phyloP scores from a whole-genome alignment of 1,140 invertebrate species.

The Philopotamus ludificatus region DNA sequence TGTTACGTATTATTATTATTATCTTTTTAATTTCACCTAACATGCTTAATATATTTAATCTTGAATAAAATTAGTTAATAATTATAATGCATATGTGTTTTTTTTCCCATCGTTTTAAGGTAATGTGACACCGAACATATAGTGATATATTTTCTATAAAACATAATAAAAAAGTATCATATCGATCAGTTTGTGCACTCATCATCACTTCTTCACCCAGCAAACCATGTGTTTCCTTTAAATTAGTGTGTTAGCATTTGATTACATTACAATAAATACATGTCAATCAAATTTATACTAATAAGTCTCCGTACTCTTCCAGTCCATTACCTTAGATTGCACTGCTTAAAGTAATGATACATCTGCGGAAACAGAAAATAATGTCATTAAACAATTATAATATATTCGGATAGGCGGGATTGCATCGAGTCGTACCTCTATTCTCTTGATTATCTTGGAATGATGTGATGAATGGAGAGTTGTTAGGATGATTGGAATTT shows the following conservation, averaged over 20 bases:
- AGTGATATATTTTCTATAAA: slow-evolving; percentile 29
- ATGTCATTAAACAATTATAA: no score
- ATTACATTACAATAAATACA: slow-evolving; percentile 8
- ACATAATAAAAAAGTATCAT: slow-evolving; percentile 33
- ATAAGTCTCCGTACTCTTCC: slow-evolving; percentile 35
- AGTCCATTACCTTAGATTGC: slow-evolving; percentile 17
- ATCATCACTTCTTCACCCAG: slow-evolving; percentile 19
- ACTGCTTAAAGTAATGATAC: slow-evolving; percentile 37
- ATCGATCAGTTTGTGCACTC: slow-evolving; percentile 40
- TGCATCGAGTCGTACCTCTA: slow-evolving; percentile 36
- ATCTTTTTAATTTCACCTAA: slow-evolving; percentile 38
- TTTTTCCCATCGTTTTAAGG: not conserved
- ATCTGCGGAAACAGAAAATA: slow-evolving; percentile 32
- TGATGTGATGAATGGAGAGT: slow-evolving; percentile 42
- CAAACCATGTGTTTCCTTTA: slow-evolving; percentile 32
- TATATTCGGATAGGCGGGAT: no score
- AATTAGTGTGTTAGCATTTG: slow-evolving; percentile 36
- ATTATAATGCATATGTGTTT: not conserved
- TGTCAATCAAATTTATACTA: slow-evolving; percentile 27
- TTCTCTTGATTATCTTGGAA: slow-evolving; percentile 43
- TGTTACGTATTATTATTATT: slow-evolving; percentile 36
- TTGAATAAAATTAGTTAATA: slow-evolving; percentile 39
- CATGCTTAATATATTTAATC: slow-evolving; percentile 36
- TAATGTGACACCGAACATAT: slow-evolving; percentile 27
- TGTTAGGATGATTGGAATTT: slow-evolving; percentile 50